Evolutionary conservation across 2,797 vertebrate species (phyloP).

Genomic region (Acanthornis magna): DNA sequence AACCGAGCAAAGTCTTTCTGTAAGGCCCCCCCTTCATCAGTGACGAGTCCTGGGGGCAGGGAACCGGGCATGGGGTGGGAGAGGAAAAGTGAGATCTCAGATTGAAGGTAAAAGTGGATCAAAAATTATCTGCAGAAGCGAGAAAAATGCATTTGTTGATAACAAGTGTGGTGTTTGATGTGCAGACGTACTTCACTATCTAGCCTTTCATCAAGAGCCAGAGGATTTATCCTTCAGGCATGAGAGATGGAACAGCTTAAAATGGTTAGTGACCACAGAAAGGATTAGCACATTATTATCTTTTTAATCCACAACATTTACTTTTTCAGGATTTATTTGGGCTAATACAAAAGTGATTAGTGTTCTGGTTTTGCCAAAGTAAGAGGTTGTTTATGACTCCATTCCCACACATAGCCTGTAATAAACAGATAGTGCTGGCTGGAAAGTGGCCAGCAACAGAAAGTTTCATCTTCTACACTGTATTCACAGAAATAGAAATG

Average conservation of each 20-base stretch:
- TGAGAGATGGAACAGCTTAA: conserved; percentile 49
- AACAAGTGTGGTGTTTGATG: neutral
- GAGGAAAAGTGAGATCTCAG: neutral
- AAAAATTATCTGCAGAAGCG: neutral
- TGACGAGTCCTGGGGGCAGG: neutral
- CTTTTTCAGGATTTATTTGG: conserved; percentile 46
- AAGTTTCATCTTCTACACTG: conserved; percentile 3
- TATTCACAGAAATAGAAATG: neutral
- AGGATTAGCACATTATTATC: conserved; percentile 62
- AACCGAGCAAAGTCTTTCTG: neutral
- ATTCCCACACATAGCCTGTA: conserved; percentile 4
- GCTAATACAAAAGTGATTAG: conserved; percentile 66
- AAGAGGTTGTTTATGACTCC: conserved; percentile 42
- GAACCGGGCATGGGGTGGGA: neutral
- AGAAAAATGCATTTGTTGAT: neutral
- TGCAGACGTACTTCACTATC: neutral
- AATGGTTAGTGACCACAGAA: conserved; percentile 57
- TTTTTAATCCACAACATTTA: conserved; percentile 63
- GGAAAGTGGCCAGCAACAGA: neutral
- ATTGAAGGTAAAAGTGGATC: neutral
- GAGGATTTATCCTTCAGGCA: conserved; percentile 47
- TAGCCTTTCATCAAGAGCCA: conserved; percentile 22
- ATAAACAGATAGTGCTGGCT: conserved; percentile 31
- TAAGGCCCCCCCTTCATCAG: neutral
- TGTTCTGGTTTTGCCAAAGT: conserved; percentile 9